Base-by-base conservation (phyloP, 2,888 invertebrate genomes). In the Toxonevra muliebris region DNA sequence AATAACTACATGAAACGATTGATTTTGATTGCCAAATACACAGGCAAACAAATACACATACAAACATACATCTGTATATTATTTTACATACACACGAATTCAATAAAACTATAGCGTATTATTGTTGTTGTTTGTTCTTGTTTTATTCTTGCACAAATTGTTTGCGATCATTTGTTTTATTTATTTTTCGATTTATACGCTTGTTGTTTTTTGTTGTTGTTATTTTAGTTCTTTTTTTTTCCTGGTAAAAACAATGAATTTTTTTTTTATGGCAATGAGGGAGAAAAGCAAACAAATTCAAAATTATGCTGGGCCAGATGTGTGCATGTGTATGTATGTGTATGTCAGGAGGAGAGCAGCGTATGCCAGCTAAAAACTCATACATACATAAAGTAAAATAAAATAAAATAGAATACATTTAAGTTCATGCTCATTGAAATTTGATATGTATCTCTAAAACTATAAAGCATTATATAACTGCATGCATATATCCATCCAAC, bases 11-110 rank as follows among this genome's bases (percentile, higher is more conserved):
- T 55, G 57, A 55, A 57, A 50, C 64, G 45, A 63, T 55, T 63
- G 30, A 64, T 54, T 62, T 30, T 40, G 42, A 54, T 57, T 57
- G 41, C 64, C 41, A 57, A 55, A 64, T 55, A 19, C n/a, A 54
- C 55, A 17, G 30, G 42, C 40, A 48, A 4, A 30, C 30, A 30
- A n/a, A n/a, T 30, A 2, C 7, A 2, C 30, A 30, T 30, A 30
- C 30, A 7, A 30, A 7, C 7, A 30, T 30, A 30, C 30, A 30
- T 30, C 30, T 30, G 30, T 4, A 30, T 7, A 30, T n/a, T n/a
- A n/a, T n/a, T n/a, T n/a, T 30, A 30, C 30, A 30, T 30, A 30
- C 30, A 30, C 7, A 30, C 30, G 3, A 7, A 30, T 15, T 15
- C 30, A 30, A 20, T 50, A 45, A n/a, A n/a, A 13, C 19, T 19